Percentiles rank a stretch among this genome's conserved stretches.
These are phyloP conservation scores for Zophobas morio DNA, from an alignment of 1,140 invertebrate species.

Conservation along the genomic window DNA sequence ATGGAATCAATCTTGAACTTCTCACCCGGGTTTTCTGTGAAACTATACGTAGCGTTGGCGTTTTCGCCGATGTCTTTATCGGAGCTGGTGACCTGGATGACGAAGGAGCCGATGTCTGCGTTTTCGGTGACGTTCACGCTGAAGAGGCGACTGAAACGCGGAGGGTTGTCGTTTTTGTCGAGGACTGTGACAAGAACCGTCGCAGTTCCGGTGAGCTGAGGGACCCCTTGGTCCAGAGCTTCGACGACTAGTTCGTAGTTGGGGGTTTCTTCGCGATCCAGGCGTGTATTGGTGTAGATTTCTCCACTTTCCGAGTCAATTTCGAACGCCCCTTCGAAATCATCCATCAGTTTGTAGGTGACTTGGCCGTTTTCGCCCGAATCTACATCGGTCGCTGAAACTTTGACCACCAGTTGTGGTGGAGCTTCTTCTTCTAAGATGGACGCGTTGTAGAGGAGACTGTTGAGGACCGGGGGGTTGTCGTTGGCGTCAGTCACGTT, in stretches of 20 bases:
- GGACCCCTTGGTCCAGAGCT: slow-evolving; percentile 89
- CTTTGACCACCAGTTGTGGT: slow-evolving; percentile 81
- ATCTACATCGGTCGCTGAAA: slow-evolving; percentile 89
- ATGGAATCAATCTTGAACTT: slow-evolving; percentile 91
- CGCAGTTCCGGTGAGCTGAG: slow-evolving; percentile 85
- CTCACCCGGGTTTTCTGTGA: slow-evolving; percentile 88
- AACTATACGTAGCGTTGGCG: slow-evolving; percentile 90
- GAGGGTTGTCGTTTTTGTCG: slow-evolving; percentile 97
- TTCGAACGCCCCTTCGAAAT: slow-evolving; percentile 84
- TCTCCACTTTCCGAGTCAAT: slow-evolving; percentile 87
- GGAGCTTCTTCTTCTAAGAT: slow-evolving; percentile 90
- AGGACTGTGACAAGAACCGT: slow-evolving; percentile 87
- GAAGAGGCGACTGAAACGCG: slow-evolving; percentile 92
- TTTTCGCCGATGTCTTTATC: slow-evolving; percentile 91
- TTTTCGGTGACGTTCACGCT: slow-evolving; percentile 97
- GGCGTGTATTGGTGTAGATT: slow-evolving; percentile 87
- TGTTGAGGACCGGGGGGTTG: slow-evolving; percentile 88
- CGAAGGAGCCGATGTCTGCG: slow-evolving; percentile 91
- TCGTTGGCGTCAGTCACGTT: slow-evolving; percentile 95
- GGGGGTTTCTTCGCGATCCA: slow-evolving; percentile 91
- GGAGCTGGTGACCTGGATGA: slow-evolving; percentile 92
- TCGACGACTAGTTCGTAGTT: slow-evolving; percentile 88
- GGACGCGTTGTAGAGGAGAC: slow-evolving; percentile 85
- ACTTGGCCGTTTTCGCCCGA: slow-evolving; percentile 89
- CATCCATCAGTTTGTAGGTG: slow-evolving; percentile 82